phyloP scores from a whole-genome alignment of 2,113 vertebrate species.

The Lucifuga dentata region DNA sequence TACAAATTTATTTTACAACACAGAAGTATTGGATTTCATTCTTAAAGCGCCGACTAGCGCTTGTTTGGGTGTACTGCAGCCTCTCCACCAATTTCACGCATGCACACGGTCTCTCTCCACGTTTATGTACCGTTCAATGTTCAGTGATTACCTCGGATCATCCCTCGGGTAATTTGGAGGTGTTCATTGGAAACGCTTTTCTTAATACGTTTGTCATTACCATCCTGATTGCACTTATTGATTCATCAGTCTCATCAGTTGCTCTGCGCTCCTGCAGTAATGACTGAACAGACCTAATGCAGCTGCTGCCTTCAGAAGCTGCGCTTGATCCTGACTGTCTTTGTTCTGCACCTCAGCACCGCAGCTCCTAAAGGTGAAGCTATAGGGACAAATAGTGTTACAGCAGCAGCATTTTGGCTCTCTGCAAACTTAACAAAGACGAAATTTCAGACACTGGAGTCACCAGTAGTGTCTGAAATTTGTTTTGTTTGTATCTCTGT shows the following conservation, averaged over 20 bases:
- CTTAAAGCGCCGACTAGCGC: conserved; percentile 75
- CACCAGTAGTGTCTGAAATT: too few relatives aligned
- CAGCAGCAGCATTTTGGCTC: too few relatives aligned
- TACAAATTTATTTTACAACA: conserved; percentile 1
- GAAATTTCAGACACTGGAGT: too few relatives aligned
- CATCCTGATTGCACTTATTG: conserved; percentile 73
- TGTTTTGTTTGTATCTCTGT: too few relatives aligned
- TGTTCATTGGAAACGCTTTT: conserved; percentile 50
- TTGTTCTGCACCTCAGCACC: too few relatives aligned
- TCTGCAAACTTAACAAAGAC: too few relatives aligned
- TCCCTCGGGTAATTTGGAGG: conserved; percentile 53
- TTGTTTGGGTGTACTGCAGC: conserved; percentile 50
- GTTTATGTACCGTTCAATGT: conserved; percentile 24
- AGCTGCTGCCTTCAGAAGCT: conserved; percentile 16
- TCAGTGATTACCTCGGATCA: conserved; percentile 38
- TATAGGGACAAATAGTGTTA: too few relatives aligned
- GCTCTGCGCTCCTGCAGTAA: conserved; percentile 40
- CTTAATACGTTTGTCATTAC: conserved; percentile 66
- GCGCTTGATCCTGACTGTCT: neutral
- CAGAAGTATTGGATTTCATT: conserved; percentile 45
- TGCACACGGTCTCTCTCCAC: neutral
- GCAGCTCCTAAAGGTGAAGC: too few relatives aligned
- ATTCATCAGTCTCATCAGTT: conserved; percentile 68
- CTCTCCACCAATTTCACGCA: neutral
- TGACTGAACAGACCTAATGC: conserved; percentile 42